These are phyloP conservation scores for Notiomystis cincta DNA, from an alignment of 2,113 vertebrate genomes.

Conservation along the genomic window DNA sequence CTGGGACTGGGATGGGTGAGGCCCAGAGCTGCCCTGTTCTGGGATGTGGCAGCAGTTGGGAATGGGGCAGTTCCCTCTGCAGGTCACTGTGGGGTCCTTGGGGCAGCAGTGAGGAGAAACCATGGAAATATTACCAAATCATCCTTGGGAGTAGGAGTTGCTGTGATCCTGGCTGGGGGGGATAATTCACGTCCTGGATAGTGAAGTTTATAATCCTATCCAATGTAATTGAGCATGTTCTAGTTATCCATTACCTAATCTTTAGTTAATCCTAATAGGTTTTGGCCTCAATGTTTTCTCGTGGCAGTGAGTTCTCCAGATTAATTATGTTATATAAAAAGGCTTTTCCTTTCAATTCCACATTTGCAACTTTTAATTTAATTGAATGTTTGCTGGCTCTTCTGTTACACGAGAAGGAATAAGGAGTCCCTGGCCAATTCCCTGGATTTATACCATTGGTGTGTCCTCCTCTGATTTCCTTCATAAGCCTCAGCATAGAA, in stretches of 20 bases:
- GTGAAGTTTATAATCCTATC: constrained; percentile 64
- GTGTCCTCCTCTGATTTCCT: background rate
- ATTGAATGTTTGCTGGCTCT: background rate
- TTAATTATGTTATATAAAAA: constrained; percentile 64
- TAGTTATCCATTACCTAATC: constrained; percentile 64
- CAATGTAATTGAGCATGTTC: constrained; percentile 58
- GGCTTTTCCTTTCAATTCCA: constrained; percentile 60
- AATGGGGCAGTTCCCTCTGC: background rate
- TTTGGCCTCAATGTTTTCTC: constrained; percentile 61
- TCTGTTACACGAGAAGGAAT: background rate
- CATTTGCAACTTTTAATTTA: constrained; percentile 44
- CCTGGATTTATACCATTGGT: background rate
- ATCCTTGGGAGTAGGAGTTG: background rate
- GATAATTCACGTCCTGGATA: constrained; percentile 29
- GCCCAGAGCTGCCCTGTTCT: background rate
- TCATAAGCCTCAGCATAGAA: background rate
- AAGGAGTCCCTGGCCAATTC: background rate
- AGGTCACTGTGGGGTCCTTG: background rate
- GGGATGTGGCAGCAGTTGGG: background rate
- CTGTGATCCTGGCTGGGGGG: background rate
- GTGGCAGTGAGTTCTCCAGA: constrained; percentile 53
- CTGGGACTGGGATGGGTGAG: background rate
- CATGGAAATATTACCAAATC: background rate
- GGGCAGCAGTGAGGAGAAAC: background rate
- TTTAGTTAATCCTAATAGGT: constrained; percentile 65